Base-by-base conservation (phyloP, 2,797 vertebrate genomes). In the Poeciliopsis turneri region DNA sequence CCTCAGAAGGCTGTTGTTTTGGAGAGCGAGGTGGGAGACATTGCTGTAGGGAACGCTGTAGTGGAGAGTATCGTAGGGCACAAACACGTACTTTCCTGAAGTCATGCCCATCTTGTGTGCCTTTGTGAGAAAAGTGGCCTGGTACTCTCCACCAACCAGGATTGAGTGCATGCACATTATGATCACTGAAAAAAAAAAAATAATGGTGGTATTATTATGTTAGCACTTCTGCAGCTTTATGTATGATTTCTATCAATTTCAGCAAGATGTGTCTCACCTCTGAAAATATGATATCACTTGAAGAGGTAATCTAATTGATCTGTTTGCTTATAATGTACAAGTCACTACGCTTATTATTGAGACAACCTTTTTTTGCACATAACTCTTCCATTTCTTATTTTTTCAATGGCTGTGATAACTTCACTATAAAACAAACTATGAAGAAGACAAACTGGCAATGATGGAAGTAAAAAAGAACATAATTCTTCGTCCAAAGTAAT, bases 151-250 rank as follows among this genome's bases (percentile, higher is more conserved):
- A 84, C 97, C 97, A 49, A 97, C 74, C 84, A 99, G 95, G 59
- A 95, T 86, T 0, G 97, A 99, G 90, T 97, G 97, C 97, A 99
- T 98, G 92, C 98, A 99, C 96, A 99, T 97, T 82, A 99, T 90
- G 77, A 99, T 95, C 75, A 98, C 97, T 99, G 94, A 45, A 91
- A 93, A 28, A 90, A 28, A 90, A 20, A 28, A 90, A 20, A 93
- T 3, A 51, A 12, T 5, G 25, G 3, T 75, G 53, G 36, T 69
- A 39, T 2, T 1, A 69, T 0, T 28, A 25, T 73, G 51, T 10
- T 43, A 23, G n/a, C 6, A 28, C 16, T 45, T 41, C 8, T 57
- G 20, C 2, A 30, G 2, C 1, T 74, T 46, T 30, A 30, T 28
- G 2, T 46, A 30, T 47, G 2, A 4, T 30, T n/a, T 13, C 9